Evolutionary conservation across 2,888 invertebrate species (phyloP).

Genomic region (Drosophila buzzatii): DNA sequence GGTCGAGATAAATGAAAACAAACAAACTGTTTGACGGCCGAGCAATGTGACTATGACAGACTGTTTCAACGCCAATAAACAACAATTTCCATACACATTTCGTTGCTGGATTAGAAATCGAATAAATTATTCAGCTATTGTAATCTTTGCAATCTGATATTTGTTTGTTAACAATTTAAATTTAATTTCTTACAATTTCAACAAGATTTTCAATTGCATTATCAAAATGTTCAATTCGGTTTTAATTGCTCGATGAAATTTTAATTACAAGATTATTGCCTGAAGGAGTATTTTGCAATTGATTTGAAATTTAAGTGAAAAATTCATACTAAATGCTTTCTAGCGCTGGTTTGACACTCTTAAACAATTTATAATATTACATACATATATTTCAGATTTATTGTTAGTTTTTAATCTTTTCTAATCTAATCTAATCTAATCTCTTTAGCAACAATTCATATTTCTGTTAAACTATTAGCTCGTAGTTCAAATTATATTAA

Average conservation of each 20-base stretch:
- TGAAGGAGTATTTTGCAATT: not conserved
- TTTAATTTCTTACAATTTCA: not conserved
- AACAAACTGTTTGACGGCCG: not conserved
- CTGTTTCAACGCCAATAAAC: not conserved
- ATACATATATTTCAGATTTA: too few relatives aligned
- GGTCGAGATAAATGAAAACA: conserved; percentile 3
- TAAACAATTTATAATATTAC: too few relatives aligned
- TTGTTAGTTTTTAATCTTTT: too few relatives aligned
- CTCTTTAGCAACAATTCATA: too few relatives aligned
- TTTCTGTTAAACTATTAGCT: too few relatives aligned
- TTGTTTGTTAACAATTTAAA: not conserved
- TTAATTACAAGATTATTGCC: too few relatives aligned
- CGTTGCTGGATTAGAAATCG: not conserved
- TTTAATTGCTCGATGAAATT: not conserved
- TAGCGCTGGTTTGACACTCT: too few relatives aligned
- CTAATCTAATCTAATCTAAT: too few relatives aligned
- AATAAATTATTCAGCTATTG: not conserved
- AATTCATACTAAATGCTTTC: too few relatives aligned
- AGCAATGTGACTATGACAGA: conserved; percentile 1
- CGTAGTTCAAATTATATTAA: too few relatives aligned
- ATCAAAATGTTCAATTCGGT: not conserved
- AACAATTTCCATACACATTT: not conserved
- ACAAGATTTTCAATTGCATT: not conserved
- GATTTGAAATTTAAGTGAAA: not conserved
- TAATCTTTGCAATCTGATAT: not conserved